These are phyloP conservation scores for Gadopsis marmoratus DNA, from an alignment of 2,797 vertebrate species.

Conservation along the genomic window DNA sequence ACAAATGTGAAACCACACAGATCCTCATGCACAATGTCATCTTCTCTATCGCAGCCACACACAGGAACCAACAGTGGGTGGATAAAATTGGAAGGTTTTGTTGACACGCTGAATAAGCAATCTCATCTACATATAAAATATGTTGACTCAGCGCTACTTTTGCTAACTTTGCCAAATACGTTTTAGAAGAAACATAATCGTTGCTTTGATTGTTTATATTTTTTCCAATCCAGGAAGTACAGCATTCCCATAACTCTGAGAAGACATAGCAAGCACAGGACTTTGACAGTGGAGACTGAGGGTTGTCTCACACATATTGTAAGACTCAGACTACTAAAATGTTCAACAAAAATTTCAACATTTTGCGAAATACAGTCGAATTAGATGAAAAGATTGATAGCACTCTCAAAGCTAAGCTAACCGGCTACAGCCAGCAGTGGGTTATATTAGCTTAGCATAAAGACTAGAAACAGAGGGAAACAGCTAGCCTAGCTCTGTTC, in stretches of 20 bases:
- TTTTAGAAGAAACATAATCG: neutral
- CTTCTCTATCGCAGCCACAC: neutral
- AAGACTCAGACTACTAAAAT: neutral
- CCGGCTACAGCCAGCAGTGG: neutral
- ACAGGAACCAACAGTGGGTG: slow-evolving; percentile 1
- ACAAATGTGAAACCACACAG: slow-evolving; percentile 19
- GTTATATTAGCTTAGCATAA: slow-evolving; percentile 1
- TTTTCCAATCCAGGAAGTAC: neutral
- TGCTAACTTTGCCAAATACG: neutral
- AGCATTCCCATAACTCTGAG: neutral
- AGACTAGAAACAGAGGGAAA: neutral
- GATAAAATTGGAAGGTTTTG: slow-evolving; percentile 1
- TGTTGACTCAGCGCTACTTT: neutral
- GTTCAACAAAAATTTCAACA: neutral
- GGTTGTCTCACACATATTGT: neutral
- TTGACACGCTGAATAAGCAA: slow-evolving; percentile 3
- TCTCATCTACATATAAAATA: neutral
- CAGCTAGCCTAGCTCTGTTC: neutral
- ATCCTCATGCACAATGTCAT: slow-evolving; percentile 22
- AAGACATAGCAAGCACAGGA: neutral
- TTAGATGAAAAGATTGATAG: neutral
- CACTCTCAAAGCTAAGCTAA: neutral
- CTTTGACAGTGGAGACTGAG: neutral
- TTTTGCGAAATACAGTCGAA: neutral
- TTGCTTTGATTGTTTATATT: neutral